Evolutionary conservation across 2,888 invertebrate species (phyloP).

Genomic region (Osmoderma eremita): DNA sequence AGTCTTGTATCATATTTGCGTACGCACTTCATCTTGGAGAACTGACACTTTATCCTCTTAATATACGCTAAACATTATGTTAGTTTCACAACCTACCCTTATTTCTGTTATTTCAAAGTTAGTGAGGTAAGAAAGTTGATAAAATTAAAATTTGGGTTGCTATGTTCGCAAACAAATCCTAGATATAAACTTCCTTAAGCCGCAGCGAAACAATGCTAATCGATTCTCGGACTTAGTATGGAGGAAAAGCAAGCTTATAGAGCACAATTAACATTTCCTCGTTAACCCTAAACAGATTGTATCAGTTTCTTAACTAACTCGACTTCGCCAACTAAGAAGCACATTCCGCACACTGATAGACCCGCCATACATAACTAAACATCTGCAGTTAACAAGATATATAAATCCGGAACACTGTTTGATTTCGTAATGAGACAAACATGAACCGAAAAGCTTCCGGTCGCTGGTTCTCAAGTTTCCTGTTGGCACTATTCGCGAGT

Average conservation of each 20-base stretch:
- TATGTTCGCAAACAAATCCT: not conserved
- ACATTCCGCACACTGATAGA: constrained; percentile 41
- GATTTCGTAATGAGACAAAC: constrained; percentile 61
- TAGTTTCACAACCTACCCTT: too few species aligned
- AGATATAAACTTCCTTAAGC: not conserved
- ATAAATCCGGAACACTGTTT: constrained; percentile 59
- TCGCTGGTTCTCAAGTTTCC: constrained; percentile 52
- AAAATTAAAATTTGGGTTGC: too few species aligned
- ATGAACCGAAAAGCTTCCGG: constrained; percentile 57
- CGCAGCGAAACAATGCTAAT: not conserved
- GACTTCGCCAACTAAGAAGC: constrained; percentile 38
- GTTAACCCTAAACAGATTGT: constrained; percentile 42
- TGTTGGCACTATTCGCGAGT: constrained; percentile 54
- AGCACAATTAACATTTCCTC: constrained; percentile 40
- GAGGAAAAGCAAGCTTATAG: constrained; percentile 22
- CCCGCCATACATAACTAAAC: constrained; percentile 44
- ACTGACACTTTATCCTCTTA: too few species aligned
- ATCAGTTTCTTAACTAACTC: constrained; percentile 39
- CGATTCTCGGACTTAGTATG: constrained; percentile 29
- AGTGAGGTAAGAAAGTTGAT: too few species aligned
- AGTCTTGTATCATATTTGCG: too few species aligned
- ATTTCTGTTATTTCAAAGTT: too few species aligned
- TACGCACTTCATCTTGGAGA: too few species aligned
- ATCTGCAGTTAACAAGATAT: constrained; percentile 54
- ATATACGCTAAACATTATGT: too few species aligned